phyloP scores from a whole-genome alignment of 2,113 vertebrate genomes.

The Triplophysa siluroides region DNA sequence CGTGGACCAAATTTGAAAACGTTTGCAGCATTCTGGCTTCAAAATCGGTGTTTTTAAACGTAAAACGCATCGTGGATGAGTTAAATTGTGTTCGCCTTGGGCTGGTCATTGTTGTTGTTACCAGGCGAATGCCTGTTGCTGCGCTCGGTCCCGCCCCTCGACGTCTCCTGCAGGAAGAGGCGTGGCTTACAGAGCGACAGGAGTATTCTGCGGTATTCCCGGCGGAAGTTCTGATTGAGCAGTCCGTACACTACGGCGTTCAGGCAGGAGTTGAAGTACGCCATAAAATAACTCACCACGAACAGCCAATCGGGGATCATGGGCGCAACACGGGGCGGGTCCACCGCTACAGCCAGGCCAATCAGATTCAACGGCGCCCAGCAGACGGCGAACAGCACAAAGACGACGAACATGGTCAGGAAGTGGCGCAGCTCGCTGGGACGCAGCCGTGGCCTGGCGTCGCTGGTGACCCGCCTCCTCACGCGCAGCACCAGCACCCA shows the following conservation, averaged over 20 bases:
- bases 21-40: constrained; percentile 17
- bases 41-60: neutral
- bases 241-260: constrained; percentile 83
- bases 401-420: constrained; percentile 83
- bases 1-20: neutral
- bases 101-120: constrained; percentile 72
- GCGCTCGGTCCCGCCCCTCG: constrained; percentile 69
- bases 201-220: constrained; percentile 80
- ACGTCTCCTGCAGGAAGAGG: constrained; percentile 74
- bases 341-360: constrained; percentile 77
- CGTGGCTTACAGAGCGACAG: constrained; percentile 74
- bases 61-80: neutral
- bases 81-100: constrained; percentile 67
- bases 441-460: constrained; percentile 68
- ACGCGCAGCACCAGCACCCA: constrained; percentile 81
- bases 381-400: constrained; percentile 83
- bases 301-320: constrained; percentile 81
- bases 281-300: constrained; percentile 83
- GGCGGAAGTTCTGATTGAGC: constrained; percentile 83
- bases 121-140: constrained; percentile 75
- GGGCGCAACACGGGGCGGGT: constrained; percentile 74
- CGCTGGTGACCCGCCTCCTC: constrained; percentile 73
- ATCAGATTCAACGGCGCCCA: constrained; percentile 83
- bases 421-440: constrained; percentile 78
- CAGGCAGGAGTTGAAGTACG: constrained; percentile 87